Percentiles rank a stretch among this genome's conserved stretches.
phyloP scores from a whole-genome alignment of 2,113 vertebrate species.

The Dicerorhinus sumatrensis region DNA sequence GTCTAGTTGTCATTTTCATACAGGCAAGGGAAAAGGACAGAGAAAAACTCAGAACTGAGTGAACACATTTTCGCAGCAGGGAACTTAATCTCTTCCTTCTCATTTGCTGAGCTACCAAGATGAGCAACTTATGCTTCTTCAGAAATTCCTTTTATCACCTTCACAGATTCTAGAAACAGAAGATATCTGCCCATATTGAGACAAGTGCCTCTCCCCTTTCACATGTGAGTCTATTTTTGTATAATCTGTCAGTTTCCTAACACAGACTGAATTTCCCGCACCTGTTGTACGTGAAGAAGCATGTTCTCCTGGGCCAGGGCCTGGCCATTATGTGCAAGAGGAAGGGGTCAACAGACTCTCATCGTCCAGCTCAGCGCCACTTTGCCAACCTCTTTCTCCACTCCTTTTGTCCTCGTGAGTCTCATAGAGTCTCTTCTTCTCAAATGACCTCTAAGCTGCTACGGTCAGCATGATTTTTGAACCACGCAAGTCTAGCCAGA shows the following conservation, averaged over 20 bases:
- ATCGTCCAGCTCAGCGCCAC: accelerated
- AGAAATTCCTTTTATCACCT: not conserved
- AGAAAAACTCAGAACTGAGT: not conserved
- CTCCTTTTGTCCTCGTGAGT: accelerated
- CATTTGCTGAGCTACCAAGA: not conserved
- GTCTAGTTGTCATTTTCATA: accelerated
- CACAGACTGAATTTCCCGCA: accelerated
- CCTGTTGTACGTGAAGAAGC: not conserved
- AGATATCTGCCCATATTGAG: not conserved
- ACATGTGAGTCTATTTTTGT: not conserved
- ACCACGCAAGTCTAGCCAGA: not conserved
- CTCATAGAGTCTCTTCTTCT: not conserved
- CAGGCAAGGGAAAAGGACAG: not conserved
- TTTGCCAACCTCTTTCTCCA: not conserved
- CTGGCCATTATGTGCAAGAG: accelerated
- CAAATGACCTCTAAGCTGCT: accelerated
- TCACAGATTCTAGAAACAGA: not conserved
- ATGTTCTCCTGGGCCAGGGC: not conserved
- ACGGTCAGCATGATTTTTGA: accelerated
- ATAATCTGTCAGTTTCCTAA: not conserved
- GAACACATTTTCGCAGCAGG: not conserved
- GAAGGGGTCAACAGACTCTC: accelerated
- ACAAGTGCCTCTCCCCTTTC: not conserved
- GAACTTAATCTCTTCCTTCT: accelerated
- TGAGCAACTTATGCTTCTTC: not conserved